Percentiles rank a stretch among this genome's conserved stretches.
These are phyloP conservation scores for Pyrrhopygopsis socrates DNA, from an alignment of 2,888 invertebrate species.

Conservation along the genomic window DNA sequence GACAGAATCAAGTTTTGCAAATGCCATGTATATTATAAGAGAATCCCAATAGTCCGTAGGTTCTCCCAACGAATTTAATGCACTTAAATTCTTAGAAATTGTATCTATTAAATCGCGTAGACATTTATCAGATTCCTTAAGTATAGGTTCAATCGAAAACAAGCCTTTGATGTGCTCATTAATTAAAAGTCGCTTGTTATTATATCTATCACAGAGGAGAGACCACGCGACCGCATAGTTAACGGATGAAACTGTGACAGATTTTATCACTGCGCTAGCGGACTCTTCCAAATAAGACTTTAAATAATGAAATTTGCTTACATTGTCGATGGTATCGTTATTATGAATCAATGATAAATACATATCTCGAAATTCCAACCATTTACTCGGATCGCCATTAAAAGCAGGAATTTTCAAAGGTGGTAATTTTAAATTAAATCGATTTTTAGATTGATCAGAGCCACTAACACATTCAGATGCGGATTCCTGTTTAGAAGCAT, in stretches of 20 bases:
- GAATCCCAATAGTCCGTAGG: conserved; percentile 58
- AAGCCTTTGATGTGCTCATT: conserved; percentile 68
- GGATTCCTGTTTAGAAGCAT: not conserved
- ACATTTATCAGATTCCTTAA: conserved; percentile 43
- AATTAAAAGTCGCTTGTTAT: conserved; percentile 61
- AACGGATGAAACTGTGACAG: conserved; percentile 40
- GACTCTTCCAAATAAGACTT: conserved; percentile 55
- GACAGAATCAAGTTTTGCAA: conserved; percentile 53
- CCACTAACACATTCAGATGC: not conserved
- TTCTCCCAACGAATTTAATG: conserved; percentile 53
- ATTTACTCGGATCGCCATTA: conserved; percentile 41
- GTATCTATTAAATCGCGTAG: conserved; percentile 56
- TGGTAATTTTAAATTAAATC: conserved; percentile 1
- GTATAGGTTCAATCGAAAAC: conserved; percentile 53
- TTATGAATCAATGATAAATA: conserved; percentile 55
- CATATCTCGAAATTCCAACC: conserved; percentile 58
- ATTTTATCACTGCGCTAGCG: conserved; percentile 46
- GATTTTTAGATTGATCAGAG: not conserved
- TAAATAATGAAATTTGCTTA: conserved; percentile 40
- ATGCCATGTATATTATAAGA: conserved; percentile 65
- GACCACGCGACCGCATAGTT: conserved; percentile 61
- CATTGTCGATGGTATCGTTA: conserved; percentile 32
- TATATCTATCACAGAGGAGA: conserved; percentile 57
- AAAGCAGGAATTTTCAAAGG: conserved; percentile 46
- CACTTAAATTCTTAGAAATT: conserved; percentile 56